Evolutionary conservation across 30 jellyfish, hydroid and myxozoan genomes (phyloP).

Genomic region (Aurelia sp.): DNA sequence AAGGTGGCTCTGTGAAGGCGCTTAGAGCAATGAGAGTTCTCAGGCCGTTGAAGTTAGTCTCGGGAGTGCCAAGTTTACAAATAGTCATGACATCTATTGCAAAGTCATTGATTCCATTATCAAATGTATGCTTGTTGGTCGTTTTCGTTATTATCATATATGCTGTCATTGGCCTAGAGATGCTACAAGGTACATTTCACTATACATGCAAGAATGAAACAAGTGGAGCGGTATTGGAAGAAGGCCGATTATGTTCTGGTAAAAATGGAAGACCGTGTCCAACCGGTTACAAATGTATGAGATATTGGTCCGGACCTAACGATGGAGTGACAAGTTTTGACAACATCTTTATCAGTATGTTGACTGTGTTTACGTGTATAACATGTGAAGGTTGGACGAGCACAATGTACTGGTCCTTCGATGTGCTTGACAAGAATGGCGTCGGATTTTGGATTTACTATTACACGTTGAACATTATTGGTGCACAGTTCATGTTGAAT

Average conservation of each 20-base stretch:
- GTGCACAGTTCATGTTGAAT: conserved; percentile 92
- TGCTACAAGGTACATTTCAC: conserved; percentile 74
- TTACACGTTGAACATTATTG: conserved; percentile 76
- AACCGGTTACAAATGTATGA: conserved; percentile 62
- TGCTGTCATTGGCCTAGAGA: conserved; percentile 82
- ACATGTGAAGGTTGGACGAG: conserved; percentile 96
- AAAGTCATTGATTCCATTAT: conserved; percentile 80
- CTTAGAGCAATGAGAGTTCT: conserved; percentile 90
- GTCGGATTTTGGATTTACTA: conserved; percentile 72
- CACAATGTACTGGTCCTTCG: conserved; percentile 87
- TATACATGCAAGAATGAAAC: conserved; percentile 76
- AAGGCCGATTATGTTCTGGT: conserved; percentile 51
- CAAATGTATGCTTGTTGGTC: conserved; percentile 82
- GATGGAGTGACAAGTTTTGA: conserved; percentile 86
- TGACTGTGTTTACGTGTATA: conserved; percentile 86
- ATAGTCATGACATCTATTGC: conserved; percentile 91
- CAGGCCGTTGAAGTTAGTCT: conserved; percentile 87
- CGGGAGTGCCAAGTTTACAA: conserved; percentile 93
- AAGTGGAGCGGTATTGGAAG: conserved; percentile 40
- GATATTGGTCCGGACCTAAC: conserved; percentile 89
- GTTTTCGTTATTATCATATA: conserved; percentile 81
- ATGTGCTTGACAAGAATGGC: conserved; percentile 68
- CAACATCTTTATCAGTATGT: conserved; percentile 75
- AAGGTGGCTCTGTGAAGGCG: conserved; percentile 88
- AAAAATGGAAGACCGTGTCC: conserved; percentile 79